A percentile compares a stretch with the other conserved stretches of the same genome.
These are phyloP conservation scores for Embidobia sp. DNA, from an alignment of 2,888 invertebrate species.

Conservation along the genomic window DNA sequence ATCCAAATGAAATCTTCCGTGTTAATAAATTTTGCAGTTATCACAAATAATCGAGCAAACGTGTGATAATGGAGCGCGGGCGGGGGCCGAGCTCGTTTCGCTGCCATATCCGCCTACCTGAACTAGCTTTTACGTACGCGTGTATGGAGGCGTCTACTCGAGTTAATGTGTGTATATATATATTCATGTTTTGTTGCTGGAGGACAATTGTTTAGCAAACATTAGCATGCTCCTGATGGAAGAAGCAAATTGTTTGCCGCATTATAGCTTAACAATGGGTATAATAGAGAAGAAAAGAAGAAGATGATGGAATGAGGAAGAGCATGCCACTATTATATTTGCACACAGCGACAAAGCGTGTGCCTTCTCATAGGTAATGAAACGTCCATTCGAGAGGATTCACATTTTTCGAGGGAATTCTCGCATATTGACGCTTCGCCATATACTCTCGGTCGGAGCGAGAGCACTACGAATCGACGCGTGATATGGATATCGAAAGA, in stretches of 20 bases:
- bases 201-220: too few relatives aligned
- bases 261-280: conserved; percentile 5
- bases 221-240: too few relatives aligned
- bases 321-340: conserved; percentile 43
- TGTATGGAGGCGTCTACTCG: conserved; percentile 45
- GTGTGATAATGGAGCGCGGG: conserved; percentile 68
- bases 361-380: conserved; percentile 50
- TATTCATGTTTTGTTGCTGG: too few relatives aligned
- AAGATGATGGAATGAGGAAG: conserved; percentile 11
- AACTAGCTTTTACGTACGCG: conserved; percentile 62
- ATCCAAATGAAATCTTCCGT: conserved; percentile 75
- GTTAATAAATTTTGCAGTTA: conserved; percentile 75
- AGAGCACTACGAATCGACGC: conserved; percentile 42
- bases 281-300: conserved; percentile 3
- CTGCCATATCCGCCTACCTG: conserved; percentile 66
- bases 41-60: conserved; percentile 76
- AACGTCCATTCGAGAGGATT: conserved; percentile 50
- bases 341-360: conserved; percentile 30
- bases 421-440: conserved; percentile 44
- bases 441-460: conserved; percentile 19
- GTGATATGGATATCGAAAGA: conserved; percentile 48
- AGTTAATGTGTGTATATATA: too few relatives aligned
- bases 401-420: conserved; percentile 51
- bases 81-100: conserved; percentile 60
- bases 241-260: neutral